Evolutionary conservation across 1,140 invertebrate genomes (phyloP), one percentile per base, ranked within the genome.

Genomic region (Aphaenogaster floridana): DNA sequence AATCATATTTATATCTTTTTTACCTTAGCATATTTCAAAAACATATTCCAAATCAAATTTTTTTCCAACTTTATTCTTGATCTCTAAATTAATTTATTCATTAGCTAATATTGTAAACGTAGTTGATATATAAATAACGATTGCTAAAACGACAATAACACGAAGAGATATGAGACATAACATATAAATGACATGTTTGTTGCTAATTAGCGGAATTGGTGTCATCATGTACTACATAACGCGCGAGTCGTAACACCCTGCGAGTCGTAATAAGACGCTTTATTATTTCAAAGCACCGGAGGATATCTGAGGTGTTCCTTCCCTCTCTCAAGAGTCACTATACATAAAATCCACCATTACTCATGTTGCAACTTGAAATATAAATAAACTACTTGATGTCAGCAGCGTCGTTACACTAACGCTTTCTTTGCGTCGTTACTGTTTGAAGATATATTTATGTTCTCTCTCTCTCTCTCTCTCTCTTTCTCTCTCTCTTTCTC

Each of bases 301-400:
- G 54, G 74, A 17, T 74, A 61, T 74, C 42, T 42, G 28, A 59
- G 28, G 34, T 50, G 28, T 13, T 15, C 13, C 34, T 34, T 72
- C 54, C 54, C 7, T 50, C 42, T 61, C 50, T 9, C 69, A 11
- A 9, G 39, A 50, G 39, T 48, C 69, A 48, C 80, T 74, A 9
- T 71, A 71, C 66, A 84, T 76, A 84, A 84, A 84, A 76, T 76
- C 21, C 13, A 61, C 69, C 80, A 76, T 84, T 84, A 84, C 80
- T 84, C 54, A 74, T 76, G 80, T 34, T 74, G 28, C 28, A 74
- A 45, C 39, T 83, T 83, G 69, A 74, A 84, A 84, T 84, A 84
- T 84, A 84, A 83, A 83, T 83, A 83, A 74, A 84, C 42, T 83
- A 72, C 54, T 36, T 3, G 42, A 84, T 84, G 80, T 61, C 28